Base-by-base conservation (phyloP, 2,888 invertebrate species). In the Aproaerema taeniolella region DNA sequence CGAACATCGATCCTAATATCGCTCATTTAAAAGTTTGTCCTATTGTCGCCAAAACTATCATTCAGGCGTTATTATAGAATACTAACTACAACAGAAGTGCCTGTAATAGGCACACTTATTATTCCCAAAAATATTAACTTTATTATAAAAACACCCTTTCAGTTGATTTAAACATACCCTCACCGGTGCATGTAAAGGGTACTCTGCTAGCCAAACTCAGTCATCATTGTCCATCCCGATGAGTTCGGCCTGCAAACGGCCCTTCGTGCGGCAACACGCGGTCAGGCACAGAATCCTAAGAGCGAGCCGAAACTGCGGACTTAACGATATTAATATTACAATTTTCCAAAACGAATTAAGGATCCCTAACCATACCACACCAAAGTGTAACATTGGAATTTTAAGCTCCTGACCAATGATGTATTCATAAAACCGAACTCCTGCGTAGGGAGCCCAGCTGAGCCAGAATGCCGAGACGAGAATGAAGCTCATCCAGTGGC, bases 311-410 rank as follows among this genome's bases (percentile, higher is more conserved):
- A 98, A 98, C 77, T 97, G 96, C 31, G 96, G 95, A 74, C 96
- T 97, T 80, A 98, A 89, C 45, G 94, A 90, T 53, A 95, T 89
- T 71, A 98, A 91, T 57, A 98, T 94, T 48, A 98, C 86, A 50
- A 97, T 93, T 81, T 98, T 98, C 95, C 97, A 97, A 78, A 96
- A 95, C 34, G 96, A 96, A 82, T 98, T 98, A 53, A 96, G 88
- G 57, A 98, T 92, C 33, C 97, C 98, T 58, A 98, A 88, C 98
- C 98, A 98, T 39, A 97, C 94, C 52, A 97, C 92, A 49, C 93
- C 93, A 72, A 97, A 98, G 79, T 97, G 95, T 52, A 97, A 86
- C 87, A 94, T 92, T 58, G 95, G 94, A 64, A 94, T 89, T 81
- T 93, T 90, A 41, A 90, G 71, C 75, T 89, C 89, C 46, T 88